Percentiles rank a stretch among this genome's conserved stretches.
Evolutionary conservation across 2,888 invertebrate genomes (phyloP).

Genomic region (Notodonta ziczac): DNA sequence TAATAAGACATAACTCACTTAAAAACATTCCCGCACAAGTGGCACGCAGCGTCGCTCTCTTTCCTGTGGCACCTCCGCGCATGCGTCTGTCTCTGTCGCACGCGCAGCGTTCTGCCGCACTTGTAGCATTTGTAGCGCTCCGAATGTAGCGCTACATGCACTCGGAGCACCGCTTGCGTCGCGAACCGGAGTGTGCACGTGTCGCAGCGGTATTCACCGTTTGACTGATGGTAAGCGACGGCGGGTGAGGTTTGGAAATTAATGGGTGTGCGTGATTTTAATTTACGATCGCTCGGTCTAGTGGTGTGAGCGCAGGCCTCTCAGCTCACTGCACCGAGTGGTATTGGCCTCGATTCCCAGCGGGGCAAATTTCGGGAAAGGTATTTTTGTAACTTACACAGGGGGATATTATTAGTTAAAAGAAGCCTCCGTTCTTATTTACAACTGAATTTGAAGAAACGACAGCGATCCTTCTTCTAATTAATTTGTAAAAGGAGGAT

Average conservation of each 20-base stretch:
- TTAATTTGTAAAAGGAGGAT: no score
- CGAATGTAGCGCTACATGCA: conserved; percentile 53
- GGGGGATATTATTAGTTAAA: no score
- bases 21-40: conserved; percentile 48
- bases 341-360: no score
- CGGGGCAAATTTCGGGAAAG: no score
- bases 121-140: conserved; percentile 47
- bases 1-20: conserved; percentile 50
- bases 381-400: no score
- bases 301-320: no score
- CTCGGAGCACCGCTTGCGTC: conserved; percentile 52
- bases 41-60: conserved; percentile 25
- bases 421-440: no score
- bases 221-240: conserved; percentile 56
- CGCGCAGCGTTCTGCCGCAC: conserved; percentile 36
- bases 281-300: no score
- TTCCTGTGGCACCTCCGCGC: conserved; percentile 26
- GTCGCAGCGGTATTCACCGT: conserved; percentile 66
- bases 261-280: no score
- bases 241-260: neutral
- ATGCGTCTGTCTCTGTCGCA: conserved; percentile 44
- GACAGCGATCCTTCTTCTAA: no score
- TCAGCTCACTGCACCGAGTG: no score
- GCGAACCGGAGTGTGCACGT: conserved; percentile 72
- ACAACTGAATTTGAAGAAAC: no score